These are phyloP conservation scores for Ormyrus labotus DNA, from an alignment of 2,888 invertebrate genomes.

Conservation along the genomic window DNA sequence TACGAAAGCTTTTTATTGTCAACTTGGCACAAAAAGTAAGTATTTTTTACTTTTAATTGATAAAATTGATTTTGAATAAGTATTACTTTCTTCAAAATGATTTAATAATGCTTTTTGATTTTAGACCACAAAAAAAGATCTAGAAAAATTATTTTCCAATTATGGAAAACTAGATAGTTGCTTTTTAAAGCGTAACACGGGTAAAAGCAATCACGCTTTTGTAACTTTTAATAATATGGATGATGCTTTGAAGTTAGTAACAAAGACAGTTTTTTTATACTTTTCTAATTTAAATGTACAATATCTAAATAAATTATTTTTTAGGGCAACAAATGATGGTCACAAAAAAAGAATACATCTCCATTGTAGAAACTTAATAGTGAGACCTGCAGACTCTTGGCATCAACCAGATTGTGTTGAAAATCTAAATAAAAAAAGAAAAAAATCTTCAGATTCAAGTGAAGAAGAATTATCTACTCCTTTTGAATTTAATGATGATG, in stretches of 20 bases:
- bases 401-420: slow-evolving; percentile 78
- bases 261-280: neutral
- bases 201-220: slow-evolving; percentile 78
- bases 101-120: slow-evolving; percentile 65
- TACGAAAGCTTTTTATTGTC: slow-evolving; percentile 79
- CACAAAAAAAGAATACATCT: slow-evolving; percentile 65
- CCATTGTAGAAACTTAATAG: slow-evolving; percentile 73
- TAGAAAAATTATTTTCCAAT: slow-evolving; percentile 78
- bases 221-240: slow-evolving; percentile 78
- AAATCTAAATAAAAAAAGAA: slow-evolving; percentile 65
- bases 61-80: slow-evolving; percentile 1
- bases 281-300: slow-evolving; percentile 10
- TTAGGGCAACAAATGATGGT: slow-evolving; percentile 67
- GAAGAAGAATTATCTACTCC: slow-evolving; percentile 55
- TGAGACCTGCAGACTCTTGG: slow-evolving; percentile 80
- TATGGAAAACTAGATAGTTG: slow-evolving; percentile 80
- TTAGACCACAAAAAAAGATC: slow-evolving; percentile 78
- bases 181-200: slow-evolving; percentile 77
- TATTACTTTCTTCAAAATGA: too few relatives aligned
- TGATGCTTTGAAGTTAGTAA: slow-evolving; percentile 78
- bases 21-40: slow-evolving; percentile 79
- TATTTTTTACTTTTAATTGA: slow-evolving; percentile 1
- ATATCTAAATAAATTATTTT: neutral
- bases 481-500: slow-evolving; percentile 58
- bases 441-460: slow-evolving; percentile 55